Evolutionary conservation across 2,888 invertebrate species (phyloP).

Genomic region (Oxyscelio sp.): DNA sequence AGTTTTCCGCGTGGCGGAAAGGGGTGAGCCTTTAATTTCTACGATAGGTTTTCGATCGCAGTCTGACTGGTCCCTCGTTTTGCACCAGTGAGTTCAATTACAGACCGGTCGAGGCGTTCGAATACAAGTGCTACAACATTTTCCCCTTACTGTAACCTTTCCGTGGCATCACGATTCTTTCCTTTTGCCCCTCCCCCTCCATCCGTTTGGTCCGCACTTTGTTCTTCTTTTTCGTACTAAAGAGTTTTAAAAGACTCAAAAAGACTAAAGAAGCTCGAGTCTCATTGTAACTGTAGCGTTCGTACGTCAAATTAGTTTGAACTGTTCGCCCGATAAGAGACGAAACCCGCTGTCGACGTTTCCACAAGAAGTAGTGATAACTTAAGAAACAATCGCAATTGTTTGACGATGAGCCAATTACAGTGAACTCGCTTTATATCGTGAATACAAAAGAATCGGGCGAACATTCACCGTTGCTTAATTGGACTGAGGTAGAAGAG

Average conservation of each 20-base stretch:
- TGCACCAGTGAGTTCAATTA: conserved; percentile 51
- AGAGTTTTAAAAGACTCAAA: conserved; percentile 28
- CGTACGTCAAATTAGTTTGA: conserved; percentile 34
- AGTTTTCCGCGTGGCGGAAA: too few species aligned
- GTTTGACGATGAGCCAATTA: conserved; percentile 39
- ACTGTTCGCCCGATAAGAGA: conserved; percentile 2
- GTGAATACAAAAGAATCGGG: conserved; percentile 13
- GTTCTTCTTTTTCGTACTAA: conserved; percentile 22
- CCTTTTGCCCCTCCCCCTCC: background rate
- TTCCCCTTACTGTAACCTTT: background rate
- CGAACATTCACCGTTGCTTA: conserved; percentile 10
- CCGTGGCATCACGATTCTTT: conserved; percentile 11
- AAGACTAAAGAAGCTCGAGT: conserved; percentile 21
- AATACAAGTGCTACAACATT: conserved; percentile 2
- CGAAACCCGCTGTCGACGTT: conserved; percentile 9
- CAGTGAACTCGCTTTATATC: conserved; percentile 20
- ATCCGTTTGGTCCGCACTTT: background rate
- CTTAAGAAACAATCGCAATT: conserved; percentile 37
- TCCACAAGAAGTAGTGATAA: conserved; percentile 11
- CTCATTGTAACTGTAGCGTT: background rate
- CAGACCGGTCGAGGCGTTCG: conserved; percentile 1
- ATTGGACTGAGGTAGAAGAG: background rate
- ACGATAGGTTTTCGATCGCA: too few species aligned
- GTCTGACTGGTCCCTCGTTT: too few species aligned
- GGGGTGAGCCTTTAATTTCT: too few species aligned